Percentiles rank a stretch among this genome's conserved stretches.
phyloP scores from a whole-genome alignment of 1,140 invertebrate species.

The Atta colombica region DNA sequence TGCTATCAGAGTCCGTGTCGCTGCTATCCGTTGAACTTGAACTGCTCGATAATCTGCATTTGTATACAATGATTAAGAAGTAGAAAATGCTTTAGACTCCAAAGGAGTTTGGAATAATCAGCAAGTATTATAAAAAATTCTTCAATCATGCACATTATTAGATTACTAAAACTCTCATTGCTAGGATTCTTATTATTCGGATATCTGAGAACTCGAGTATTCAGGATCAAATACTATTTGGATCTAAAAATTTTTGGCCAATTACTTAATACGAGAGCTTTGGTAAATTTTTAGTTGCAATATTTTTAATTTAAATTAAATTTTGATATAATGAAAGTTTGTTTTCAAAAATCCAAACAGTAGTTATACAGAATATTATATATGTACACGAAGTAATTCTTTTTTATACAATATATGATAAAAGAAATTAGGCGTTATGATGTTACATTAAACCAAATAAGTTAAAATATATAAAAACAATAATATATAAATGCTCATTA shows the following conservation, averaged over 20 bases:
- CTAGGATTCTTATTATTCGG: not conserved
- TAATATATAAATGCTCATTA: conserved; percentile 49
- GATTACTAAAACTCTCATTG: not conserved
- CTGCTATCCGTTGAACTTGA: conserved; percentile 73
- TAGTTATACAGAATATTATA: not conserved
- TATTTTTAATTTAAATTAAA: not conserved
- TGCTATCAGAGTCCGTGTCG: conserved; percentile 72
- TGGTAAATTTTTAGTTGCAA: conserved; percentile 6
- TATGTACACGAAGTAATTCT: conserved; percentile 25
- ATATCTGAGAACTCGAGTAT: not conserved
- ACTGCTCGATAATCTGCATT: conserved; percentile 68
- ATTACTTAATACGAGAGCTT: not conserved
- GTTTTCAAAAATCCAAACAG: conserved; percentile 13
- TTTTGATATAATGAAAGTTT: not conserved
- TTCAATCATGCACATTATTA: not conserved
- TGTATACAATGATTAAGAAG: conserved; percentile 7
- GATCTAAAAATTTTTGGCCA: not conserved
- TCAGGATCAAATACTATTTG: conserved; percentile 10
- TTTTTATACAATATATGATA: conserved; percentile 42
- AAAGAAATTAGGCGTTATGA: conserved; percentile 19
- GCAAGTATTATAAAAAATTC: conserved; percentile 1
- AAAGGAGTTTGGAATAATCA: not conserved
- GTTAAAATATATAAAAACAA: conserved; percentile 8
- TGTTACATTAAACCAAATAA: not conserved
- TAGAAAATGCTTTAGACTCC: not conserved